A percentile compares a stretch with the other conserved stretches of the same genome.
Conservation (phyloP, 2,113 vertebrate genomes). For the Todiramphus chloris region DNA sequence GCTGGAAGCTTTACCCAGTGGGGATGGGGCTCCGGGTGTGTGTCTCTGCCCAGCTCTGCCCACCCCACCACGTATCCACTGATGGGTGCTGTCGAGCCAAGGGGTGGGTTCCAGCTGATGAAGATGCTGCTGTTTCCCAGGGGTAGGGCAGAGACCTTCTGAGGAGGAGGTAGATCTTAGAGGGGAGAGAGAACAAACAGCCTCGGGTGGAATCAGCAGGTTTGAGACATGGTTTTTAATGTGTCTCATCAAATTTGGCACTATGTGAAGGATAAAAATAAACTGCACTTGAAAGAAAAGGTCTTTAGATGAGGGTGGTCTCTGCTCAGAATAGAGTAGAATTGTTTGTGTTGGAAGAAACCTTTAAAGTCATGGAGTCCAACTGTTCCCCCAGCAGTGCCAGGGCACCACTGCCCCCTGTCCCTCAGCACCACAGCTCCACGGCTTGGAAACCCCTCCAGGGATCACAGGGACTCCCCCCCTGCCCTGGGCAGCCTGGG, state of each 20-base stretch:
- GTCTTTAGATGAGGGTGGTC: fast-evolving
- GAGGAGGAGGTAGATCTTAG: constrained; percentile 62
- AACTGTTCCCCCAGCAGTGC: not conserved
- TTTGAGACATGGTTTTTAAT: fast-evolving
- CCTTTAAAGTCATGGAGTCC: not conserved
- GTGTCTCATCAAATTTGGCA: fast-evolving
- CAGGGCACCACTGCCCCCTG: not conserved
- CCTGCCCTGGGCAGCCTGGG: too few species aligned
- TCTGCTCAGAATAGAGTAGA: not conserved
- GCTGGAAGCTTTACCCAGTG: constrained; percentile 61
- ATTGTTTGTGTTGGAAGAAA: not conserved
- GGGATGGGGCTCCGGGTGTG: fast-evolving
- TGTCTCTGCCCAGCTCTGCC: not conserved
- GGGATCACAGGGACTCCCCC: too few species aligned
- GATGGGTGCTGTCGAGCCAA: fast-evolving
- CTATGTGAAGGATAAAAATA: fast-evolving
- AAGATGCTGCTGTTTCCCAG: constrained; percentile 9
- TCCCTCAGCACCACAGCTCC: too few species aligned
- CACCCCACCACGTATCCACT: constrained; percentile 72
- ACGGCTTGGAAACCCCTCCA: too few species aligned
- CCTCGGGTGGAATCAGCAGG: fast-evolving
- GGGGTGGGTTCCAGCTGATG: constrained; percentile 62
- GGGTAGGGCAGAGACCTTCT: not conserved
- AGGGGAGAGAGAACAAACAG: not conserved
- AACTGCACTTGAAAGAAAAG: not conserved